phyloP scores from a whole-genome alignment of 2,797 vertebrate species.

The Mionectes olivaceus region DNA sequence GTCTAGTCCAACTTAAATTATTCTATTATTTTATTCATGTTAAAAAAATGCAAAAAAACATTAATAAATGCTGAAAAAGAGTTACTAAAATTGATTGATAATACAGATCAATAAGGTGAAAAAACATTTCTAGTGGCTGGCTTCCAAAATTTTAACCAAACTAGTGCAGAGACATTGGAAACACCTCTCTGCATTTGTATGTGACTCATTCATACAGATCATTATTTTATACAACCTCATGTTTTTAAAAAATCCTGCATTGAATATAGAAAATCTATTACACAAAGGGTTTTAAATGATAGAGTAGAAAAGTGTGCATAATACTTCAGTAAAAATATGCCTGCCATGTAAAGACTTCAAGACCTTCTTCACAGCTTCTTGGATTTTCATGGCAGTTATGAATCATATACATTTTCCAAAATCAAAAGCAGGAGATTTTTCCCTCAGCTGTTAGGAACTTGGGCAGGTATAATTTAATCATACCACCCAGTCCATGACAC shows the following conservation, averaged over 20 bases:
- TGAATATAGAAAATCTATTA: not conserved
- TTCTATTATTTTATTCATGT: not conserved
- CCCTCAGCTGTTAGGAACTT: not conserved
- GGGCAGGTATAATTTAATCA: not conserved
- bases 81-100: not conserved
- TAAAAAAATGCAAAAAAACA: not conserved
- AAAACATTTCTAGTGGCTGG: not conserved
- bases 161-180: not conserved
- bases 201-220: not conserved
- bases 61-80: not conserved
- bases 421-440: not conserved
- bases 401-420: not conserved
- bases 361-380: not conserved
- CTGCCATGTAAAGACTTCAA: not conserved
- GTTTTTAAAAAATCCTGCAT: not conserved
- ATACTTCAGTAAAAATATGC: not conserved
- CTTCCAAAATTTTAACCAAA: not conserved
- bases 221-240: not conserved
- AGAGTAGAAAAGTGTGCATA: not conserved
- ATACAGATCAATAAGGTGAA: not conserved
- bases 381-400: not conserved
- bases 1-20: not conserved
- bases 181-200: not conserved
- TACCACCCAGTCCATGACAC: fast-evolving
- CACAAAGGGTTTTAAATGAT: not conserved